These are phyloP conservation scores for Acleris emargana DNA, from an alignment of 2,888 invertebrate genomes.

Conservation along the genomic window DNA sequence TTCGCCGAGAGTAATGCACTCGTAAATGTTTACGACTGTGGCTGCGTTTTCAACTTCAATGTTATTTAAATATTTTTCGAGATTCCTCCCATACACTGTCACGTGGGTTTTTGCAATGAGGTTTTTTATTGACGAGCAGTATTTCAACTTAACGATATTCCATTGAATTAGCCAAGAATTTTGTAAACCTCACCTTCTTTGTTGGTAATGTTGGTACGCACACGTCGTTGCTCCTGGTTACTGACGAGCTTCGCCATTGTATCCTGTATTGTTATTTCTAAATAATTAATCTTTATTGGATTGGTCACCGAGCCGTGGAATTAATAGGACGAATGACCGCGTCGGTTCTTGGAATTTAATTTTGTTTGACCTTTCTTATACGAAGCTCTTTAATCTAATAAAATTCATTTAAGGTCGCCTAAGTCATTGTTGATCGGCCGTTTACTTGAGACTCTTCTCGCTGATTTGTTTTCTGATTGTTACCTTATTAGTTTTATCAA, in stretches of 20 bases:
- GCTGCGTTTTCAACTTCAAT: slow-evolving; percentile 66
- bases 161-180: slow-evolving; percentile 51
- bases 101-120: slow-evolving; percentile 53
- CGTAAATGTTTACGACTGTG: slow-evolving; percentile 78
- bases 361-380: slow-evolving; percentile 71
- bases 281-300: slow-evolving; percentile 12
- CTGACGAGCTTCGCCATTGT: not conserved
- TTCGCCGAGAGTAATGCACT: slow-evolving; percentile 77
- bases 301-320: slow-evolving; percentile 44
- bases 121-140: slow-evolving; percentile 63
- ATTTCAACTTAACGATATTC: slow-evolving; percentile 63
- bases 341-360: slow-evolving; percentile 72
- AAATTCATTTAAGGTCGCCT: slow-evolving; percentile 39
- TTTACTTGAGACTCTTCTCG: not conserved
- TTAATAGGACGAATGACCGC: slow-evolving; percentile 64
- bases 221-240: not conserved
- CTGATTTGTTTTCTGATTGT: not conserved
- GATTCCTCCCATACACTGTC: slow-evolving; percentile 49
- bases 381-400: slow-evolving; percentile 63
- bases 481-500: not conserved
- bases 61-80: slow-evolving; percentile 73
- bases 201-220: not conserved
- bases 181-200: slow-evolving; percentile 34
- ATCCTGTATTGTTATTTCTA: slow-evolving; percentile 3
- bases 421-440: slow-evolving; percentile 5